These are phyloP conservation scores for Hemibagrus guttatus DNA, from an alignment of 2,797 vertebrate species.

Conservation along the genomic window DNA sequence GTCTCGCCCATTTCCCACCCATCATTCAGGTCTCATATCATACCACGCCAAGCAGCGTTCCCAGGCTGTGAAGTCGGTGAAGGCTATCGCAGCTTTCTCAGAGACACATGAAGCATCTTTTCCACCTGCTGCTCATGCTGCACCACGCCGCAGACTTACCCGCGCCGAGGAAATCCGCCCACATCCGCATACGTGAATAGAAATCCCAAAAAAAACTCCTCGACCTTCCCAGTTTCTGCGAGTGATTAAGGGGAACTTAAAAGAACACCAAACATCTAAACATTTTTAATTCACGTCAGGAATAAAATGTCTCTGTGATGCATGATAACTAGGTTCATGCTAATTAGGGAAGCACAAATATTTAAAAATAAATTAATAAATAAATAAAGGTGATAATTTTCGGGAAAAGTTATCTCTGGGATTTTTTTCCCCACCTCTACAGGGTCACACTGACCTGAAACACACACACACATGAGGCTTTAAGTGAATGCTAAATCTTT, in stretches of 20 bases:
- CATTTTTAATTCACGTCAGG: neutral
- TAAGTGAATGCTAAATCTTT: constrained; percentile 18
- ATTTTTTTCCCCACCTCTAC: neutral
- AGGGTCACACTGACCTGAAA: neutral
- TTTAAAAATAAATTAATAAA: too few relatives aligned
- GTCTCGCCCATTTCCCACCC: neutral
- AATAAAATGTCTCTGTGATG: neutral
- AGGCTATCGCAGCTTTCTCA: neutral
- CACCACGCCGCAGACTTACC: neutral
- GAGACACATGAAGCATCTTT: neutral
- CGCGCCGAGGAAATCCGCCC: neutral
- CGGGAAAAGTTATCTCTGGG: neutral
- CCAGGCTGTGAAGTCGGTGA: too few relatives aligned
- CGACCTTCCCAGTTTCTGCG: neutral
- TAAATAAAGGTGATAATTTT: neutral
- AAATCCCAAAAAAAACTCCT: neutral
- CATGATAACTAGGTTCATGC: neutral
- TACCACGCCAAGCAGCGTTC: neutral
- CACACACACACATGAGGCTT: neutral
- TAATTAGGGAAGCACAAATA: neutral
- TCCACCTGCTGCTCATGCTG: neutral
- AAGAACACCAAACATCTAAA: neutral
- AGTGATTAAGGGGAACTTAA: neutral
- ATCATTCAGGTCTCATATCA: neutral
- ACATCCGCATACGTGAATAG: neutral